Percentiles rank a stretch among this genome's conserved stretches.
These are phyloP conservation scores for Epiblema foenella DNA, from an alignment of 2,888 invertebrate species.

Conservation along the genomic window DNA sequence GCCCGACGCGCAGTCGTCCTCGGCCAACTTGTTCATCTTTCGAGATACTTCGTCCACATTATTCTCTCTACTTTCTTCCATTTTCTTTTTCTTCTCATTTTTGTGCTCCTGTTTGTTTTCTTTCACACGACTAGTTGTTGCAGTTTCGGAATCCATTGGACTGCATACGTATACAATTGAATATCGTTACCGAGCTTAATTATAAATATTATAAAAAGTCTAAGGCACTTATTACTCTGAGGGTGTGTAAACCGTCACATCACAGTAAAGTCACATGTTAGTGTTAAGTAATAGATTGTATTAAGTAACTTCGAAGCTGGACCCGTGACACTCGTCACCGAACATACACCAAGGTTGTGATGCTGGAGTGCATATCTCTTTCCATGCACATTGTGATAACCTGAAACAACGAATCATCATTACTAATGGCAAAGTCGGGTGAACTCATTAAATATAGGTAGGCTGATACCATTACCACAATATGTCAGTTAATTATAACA, in stretches of 20 bases:
- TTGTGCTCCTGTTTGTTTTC: conserved; percentile 64
- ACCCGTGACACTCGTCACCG: conserved; percentile 67
- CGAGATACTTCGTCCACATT: conserved; percentile 57
- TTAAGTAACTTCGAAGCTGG: conserved; percentile 69
- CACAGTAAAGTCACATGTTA: conserved; percentile 49
- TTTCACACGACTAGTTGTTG: conserved; percentile 60
- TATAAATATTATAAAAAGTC: conserved; percentile 51
- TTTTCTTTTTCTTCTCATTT: conserved; percentile 79
- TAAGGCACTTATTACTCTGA: conserved; percentile 59
- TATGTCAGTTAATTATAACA: not conserved
- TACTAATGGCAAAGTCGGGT: not conserved
- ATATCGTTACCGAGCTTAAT: conserved; percentile 53
- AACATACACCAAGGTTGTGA: conserved; percentile 60
- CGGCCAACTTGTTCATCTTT: conserved; percentile 57
- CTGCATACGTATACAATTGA: conserved; percentile 62
- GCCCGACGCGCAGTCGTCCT: conserved; percentile 61
- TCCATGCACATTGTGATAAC: conserved; percentile 64
- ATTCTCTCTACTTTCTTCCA: conserved; percentile 55
- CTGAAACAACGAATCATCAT: conserved; percentile 56
- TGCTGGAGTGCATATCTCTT: conserved; percentile 57
- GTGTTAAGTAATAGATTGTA: conserved; percentile 45
- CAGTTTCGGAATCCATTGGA: conserved; percentile 76
- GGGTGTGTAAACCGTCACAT: conserved; percentile 51
- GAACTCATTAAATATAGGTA: too few relatives aligned
- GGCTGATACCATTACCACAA: too few relatives aligned